phyloP scores from a whole-genome alignment of 2,888 invertebrate species.

The Nephrocerus scutellatus region DNA sequence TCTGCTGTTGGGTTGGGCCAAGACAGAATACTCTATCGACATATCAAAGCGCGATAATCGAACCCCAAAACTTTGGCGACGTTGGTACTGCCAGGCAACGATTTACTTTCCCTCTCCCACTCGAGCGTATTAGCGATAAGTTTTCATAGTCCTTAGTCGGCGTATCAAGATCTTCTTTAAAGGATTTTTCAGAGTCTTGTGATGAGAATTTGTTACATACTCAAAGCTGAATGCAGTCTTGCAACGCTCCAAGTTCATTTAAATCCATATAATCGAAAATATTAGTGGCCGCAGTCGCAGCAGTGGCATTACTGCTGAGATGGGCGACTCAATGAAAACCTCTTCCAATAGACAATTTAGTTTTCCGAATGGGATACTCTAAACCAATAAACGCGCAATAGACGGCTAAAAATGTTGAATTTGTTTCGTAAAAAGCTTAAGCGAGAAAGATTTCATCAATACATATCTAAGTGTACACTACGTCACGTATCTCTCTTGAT shows the following conservation, averaged over 20 bases:
- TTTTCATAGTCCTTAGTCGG: slow-evolving; percentile 44
- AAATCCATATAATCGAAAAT: slow-evolving; percentile 80
- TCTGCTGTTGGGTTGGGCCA: slow-evolving; percentile 99
- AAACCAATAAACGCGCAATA: slow-evolving; percentile 37
- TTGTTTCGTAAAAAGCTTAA: slow-evolving; percentile 67
- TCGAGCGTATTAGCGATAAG: slow-evolving; percentile 36
- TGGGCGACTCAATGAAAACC: slow-evolving; percentile 40
- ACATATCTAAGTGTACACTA: too few relatives aligned
- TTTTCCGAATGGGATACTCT: slow-evolving; percentile 29
- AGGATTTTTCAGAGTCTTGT: slow-evolving; percentile 48
- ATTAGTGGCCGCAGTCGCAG: slow-evolving; percentile 76
- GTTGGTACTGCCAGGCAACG: slow-evolving; percentile 78
- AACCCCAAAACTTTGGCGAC: slow-evolving; percentile 87
- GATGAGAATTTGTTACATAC: slow-evolving; percentile 47
- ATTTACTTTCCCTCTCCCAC: slow-evolving; percentile 64
- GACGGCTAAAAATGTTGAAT: slow-evolving; percentile 58
- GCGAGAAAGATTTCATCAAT: too few relatives aligned
- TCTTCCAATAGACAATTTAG: slow-evolving; percentile 39
- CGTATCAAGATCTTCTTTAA: slow-evolving; percentile 46
- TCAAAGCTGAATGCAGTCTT: slow-evolving; percentile 49
- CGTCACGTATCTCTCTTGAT: slow-evolving; percentile 70
- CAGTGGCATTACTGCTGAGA: slow-evolving; percentile 65
- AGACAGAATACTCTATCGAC: slow-evolving; percentile 94
- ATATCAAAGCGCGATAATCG: slow-evolving; percentile 87
- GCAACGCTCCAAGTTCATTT: slow-evolving; percentile 82